Percentiles rank a stretch among this genome's conserved stretches.
phyloP scores from a whole-genome alignment of 1,140 invertebrate species.

The Hormaphis cornu region DNA sequence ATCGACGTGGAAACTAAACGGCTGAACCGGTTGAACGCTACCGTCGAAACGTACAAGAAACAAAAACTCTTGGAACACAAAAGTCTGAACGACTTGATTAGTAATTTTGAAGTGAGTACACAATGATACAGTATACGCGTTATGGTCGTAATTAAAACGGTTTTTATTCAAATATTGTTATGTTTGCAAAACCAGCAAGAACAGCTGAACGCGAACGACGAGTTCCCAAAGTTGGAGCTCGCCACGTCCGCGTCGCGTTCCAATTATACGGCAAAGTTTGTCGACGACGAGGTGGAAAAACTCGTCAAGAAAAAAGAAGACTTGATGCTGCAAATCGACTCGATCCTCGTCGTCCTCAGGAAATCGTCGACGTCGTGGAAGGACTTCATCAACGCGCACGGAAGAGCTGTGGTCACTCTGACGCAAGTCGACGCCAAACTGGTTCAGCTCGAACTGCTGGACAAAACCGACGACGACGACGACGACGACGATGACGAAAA shows the following conservation, averaged over 20 bases:
- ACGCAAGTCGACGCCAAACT: slow-evolving; percentile 58
- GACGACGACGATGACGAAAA: slow-evolving; percentile 40
- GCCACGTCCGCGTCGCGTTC: slow-evolving; percentile 42
- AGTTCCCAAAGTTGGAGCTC: slow-evolving; percentile 42
- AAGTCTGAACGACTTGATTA: not conserved
- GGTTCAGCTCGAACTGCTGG: slow-evolving; percentile 57
- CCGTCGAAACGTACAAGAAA: not conserved
- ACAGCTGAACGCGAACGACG: slow-evolving; percentile 13
- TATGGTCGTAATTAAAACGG: no score
- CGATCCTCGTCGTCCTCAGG: not conserved
- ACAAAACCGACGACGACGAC: slow-evolving; percentile 43
- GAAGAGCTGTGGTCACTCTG: slow-evolving; percentile 56
- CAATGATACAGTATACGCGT: not conserved
- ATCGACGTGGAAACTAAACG: not conserved
- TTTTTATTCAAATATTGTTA: not conserved
- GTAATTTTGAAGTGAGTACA: slow-evolving; percentile 6
- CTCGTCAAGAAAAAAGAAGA: slow-evolving; percentile 45
- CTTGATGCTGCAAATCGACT: not conserved
- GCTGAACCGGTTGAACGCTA: not conserved
- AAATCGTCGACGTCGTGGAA: slow-evolving; percentile 39
- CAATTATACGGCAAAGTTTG: slow-evolving; percentile 49
- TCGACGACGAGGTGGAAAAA: slow-evolving; percentile 37
- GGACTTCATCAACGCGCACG: slow-evolving; percentile 59
- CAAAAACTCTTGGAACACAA: not conserved
- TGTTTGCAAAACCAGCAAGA: not conserved